Base-by-base conservation (phyloP, 2,888 invertebrate species). In the Oxyteleia sp. region DNA sequence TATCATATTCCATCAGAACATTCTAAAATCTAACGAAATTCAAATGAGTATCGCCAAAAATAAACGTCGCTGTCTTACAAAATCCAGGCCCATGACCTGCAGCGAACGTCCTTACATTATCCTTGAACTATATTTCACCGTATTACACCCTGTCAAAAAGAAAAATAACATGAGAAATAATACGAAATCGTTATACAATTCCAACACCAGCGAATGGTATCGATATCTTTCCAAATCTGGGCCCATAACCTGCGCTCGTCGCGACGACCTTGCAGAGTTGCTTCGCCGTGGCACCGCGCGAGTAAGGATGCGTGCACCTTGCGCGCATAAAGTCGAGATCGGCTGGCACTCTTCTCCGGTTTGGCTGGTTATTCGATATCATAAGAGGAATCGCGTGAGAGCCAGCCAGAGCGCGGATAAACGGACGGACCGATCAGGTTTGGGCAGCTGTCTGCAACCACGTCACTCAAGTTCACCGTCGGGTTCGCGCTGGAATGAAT, bases 401-500 rank as follows among this genome's bases (percentile, higher is more conserved):
- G 85, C 86, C 64, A 63, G 75, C 86, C 5, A 32, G 85, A 35
- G 71, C 84, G 85, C 76, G 83, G 71, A 86, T 81, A 86, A 84
- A 90, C 86, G 87, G 87, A 87, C 88, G 88, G 87, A 90, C 88
- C 91, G 92, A 92, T 93, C 92, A 93, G 93, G 92, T 93, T 91
- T 91, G 88, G 91, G 92, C 93, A 93, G 93, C 93, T 93, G 93
- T 93, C 93, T 89, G 89, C 92, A 91, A 90, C 89, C 90, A 91
- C 93, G 93, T 93, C 93, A 92, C 91, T 93, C 93, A 90, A 90
- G 89, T 91, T 92, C 91, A 91, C 88, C 88, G 89, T 91, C 91
- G 92, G 91, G 85, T 87, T 87, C 84, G 87, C 86, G 86, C 85
- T 89, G 90, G 90, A 91, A 92, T 92, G 92, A 92, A 92, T 92